Evolutionary conservation across 64 coral and sea anemone species (phyloP).

Genomic region (Montipora cactus): DNA sequence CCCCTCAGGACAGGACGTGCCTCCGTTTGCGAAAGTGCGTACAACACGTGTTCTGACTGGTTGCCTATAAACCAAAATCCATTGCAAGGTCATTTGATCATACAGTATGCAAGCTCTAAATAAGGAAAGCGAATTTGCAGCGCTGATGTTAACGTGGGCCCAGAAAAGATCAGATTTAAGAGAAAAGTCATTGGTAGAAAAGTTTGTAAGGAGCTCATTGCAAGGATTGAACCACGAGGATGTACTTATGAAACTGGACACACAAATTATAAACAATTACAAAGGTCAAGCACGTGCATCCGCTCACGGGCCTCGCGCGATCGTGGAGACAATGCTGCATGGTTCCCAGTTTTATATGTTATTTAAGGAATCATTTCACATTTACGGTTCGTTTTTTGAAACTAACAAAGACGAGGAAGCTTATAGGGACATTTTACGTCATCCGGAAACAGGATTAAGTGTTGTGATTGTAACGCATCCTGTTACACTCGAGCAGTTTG

Average conservation of each 20-base stretch:
- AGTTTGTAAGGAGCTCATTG: constrained; percentile 32
- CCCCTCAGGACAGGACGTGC: constrained; percentile 44
- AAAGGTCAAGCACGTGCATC: constrained; percentile 4
- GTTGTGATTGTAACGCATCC: constrained; percentile 53
- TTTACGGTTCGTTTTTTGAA: constrained; percentile 51
- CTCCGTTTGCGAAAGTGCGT: constrained; percentile 18
- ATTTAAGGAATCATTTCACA: constrained; percentile 55
- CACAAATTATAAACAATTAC: neutral
- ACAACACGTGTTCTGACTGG: neutral
- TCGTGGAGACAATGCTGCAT: constrained; percentile 29
- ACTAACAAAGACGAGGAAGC: constrained; percentile 25
- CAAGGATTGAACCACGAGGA: constrained; percentile 38
- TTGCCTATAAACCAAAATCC: constrained; percentile 23
- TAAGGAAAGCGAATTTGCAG: constrained; percentile 33
- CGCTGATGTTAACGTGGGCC: neutral
- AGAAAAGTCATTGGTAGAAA: constrained; percentile 9
- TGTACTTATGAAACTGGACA: constrained; percentile 24
- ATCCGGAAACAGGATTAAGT: constrained; percentile 37
- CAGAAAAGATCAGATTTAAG: constrained; percentile 39
- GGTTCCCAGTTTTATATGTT: constrained; percentile 24
- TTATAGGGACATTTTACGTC: constrained; percentile 15
- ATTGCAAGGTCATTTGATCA: constrained; percentile 30
- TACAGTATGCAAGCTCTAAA: constrained; percentile 6
- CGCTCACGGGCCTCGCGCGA: too few relatives aligned
- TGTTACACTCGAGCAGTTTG: neutral